phyloP scores from a whole-genome alignment of 2,888 invertebrate genomes.

The Elegia similella region DNA sequence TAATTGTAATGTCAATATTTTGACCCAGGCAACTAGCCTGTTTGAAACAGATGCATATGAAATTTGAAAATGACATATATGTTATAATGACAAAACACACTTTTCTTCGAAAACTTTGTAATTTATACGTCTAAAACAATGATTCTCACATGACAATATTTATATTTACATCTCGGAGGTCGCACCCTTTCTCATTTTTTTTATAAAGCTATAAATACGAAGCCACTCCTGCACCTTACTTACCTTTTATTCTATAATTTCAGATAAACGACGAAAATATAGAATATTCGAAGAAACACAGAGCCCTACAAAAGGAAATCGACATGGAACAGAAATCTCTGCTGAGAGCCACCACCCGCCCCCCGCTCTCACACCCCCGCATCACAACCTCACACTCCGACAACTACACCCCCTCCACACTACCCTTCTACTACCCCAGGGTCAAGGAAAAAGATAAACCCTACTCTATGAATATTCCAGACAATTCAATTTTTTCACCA shows the following conservation, averaged over 20 bases:
- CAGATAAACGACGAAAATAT: conserved; percentile 76
- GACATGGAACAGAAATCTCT: conserved; percentile 53
- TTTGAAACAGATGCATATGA: no score
- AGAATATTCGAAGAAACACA: conserved; percentile 71
- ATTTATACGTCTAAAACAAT: no score
- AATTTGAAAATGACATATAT: no score
- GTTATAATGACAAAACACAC: no score
- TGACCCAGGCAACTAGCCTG: no score
- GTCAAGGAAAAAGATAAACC: conserved; percentile 32
- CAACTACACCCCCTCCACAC: conserved; percentile 47
- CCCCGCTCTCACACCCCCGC: conserved; percentile 24
- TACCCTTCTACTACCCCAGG: conserved; percentile 61
- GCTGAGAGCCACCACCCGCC: conserved; percentile 34
- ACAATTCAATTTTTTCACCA: conserved; percentile 60
- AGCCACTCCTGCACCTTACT: background rate
- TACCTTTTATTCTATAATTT: conserved; percentile 21
- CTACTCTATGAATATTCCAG: conserved; percentile 73
- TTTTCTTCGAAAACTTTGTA: no score
- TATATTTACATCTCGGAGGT: no score
- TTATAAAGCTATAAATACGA: no score
- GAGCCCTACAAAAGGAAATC: conserved; percentile 72
- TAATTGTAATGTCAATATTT: no score
- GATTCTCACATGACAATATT: no score
- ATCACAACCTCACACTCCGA: conserved; percentile 47
- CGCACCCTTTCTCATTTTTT: no score